phyloP scores from a whole-genome alignment of 2,113 vertebrate genomes.

The Climacteris rufus region DNA sequence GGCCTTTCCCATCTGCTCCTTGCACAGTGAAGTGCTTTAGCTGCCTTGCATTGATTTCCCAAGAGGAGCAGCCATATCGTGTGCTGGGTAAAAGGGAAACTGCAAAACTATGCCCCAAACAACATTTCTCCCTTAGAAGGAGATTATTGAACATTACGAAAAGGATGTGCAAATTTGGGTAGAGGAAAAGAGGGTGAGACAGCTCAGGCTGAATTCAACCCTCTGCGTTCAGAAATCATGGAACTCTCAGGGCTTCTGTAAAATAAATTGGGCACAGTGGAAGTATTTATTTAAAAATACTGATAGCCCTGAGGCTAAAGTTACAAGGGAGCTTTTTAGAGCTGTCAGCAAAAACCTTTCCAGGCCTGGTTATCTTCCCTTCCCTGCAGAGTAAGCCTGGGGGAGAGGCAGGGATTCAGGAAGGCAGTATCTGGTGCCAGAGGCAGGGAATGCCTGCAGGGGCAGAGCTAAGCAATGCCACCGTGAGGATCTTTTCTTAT shows the following conservation, averaged over 20 bases:
- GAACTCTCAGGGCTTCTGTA: not conserved
- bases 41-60: slow-evolving; percentile 66
- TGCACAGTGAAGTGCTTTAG: slow-evolving; percentile 11
- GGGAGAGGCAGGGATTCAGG: not conserved
- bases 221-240: not conserved
- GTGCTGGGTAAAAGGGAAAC: not conserved
- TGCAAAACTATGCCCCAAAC: slow-evolving; percentile 8
- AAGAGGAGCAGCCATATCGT: slow-evolving; percentile 36
- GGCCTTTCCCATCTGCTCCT: slow-evolving; percentile 53
- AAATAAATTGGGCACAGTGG: not conserved
- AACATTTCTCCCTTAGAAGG: slow-evolving; percentile 34
- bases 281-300: not conserved
- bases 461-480: not conserved
- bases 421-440: not conserved
- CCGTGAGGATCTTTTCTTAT: not conserved
- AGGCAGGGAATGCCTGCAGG: not conserved
- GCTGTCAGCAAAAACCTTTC: not conserved
- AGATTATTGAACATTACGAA: slow-evolving; percentile 30
- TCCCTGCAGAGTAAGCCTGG: not conserved
- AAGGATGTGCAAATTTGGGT: not conserved
- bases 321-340: not conserved
- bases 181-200: not conserved
- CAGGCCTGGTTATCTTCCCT: not conserved
- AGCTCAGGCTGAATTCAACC: not conserved
- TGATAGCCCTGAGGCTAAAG: not conserved